Evolutionary conservation across 1,140 invertebrate species (phyloP).

Genomic region (Pseudomyrmex gracilis): DNA sequence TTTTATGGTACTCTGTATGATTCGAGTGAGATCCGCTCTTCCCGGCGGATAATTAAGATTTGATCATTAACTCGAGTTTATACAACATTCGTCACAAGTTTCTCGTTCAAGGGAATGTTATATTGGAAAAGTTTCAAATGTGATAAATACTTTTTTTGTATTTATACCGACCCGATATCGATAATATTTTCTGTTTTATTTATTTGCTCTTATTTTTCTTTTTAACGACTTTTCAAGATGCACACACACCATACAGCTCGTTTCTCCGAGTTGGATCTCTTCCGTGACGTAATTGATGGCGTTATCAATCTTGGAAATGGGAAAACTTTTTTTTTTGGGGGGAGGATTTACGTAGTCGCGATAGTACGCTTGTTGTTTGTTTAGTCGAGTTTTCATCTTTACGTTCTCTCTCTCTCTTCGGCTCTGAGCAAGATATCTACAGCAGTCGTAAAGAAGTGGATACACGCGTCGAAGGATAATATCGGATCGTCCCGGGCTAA

Average conservation of each 20-base stretch:
- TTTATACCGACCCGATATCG: background rate
- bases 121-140: background rate
- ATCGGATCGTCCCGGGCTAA: slow-evolving; percentile 22
- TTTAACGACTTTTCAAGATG: background rate
- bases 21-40: background rate
- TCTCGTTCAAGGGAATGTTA: background rate
- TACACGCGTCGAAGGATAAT: slow-evolving; percentile 25
- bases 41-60: background rate
- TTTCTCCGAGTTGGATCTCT: background rate
- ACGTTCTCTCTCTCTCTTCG: slow-evolving; percentile 10
- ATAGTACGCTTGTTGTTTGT: slow-evolving; percentile 4
- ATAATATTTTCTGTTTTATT: background rate
- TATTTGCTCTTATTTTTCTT: background rate
- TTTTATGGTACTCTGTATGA: background rate
- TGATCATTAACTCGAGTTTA: slow-evolving; percentile 9
- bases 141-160: background rate
- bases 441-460: slow-evolving; percentile 24
- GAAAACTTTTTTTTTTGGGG: too few relatives aligned
- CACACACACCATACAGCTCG: background rate
- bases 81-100: background rate
- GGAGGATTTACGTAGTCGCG: background rate
- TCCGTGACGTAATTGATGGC: background rate
- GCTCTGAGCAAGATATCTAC: slow-evolving; percentile 1
- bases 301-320: background rate
- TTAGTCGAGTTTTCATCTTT: slow-evolving; percentile 30